A percentile compares a stretch with the other conserved stretches of the same genome.
Conservation (phyloP, 2,797 vertebrate genomes). For the Alcedo atthis region DNA sequence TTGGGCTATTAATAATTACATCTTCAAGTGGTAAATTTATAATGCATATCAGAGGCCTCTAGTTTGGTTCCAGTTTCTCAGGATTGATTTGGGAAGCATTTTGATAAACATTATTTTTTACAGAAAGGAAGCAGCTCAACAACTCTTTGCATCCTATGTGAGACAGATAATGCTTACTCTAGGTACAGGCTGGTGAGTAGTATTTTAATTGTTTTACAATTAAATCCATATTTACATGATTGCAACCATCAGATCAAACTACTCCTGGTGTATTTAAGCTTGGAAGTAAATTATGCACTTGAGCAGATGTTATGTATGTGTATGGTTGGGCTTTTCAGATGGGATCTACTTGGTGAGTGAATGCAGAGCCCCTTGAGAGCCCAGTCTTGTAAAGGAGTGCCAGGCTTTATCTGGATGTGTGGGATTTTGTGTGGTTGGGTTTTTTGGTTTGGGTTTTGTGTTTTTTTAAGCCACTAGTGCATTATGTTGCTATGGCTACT, state of each 20-base stretch:
- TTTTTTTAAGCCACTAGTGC: not conserved
- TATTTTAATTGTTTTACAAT: not conserved
- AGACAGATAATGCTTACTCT: not conserved
- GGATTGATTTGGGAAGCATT: not conserved
- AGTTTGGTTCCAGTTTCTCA: not conserved
- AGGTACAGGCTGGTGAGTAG: not conserved
- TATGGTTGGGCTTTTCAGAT: not conserved
- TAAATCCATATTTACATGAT: not conserved
- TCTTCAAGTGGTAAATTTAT: not conserved
- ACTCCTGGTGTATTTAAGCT: not conserved
- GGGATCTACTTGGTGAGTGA: slow-evolving; percentile 21
- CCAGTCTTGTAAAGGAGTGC: not conserved
- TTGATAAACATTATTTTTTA: not conserved
- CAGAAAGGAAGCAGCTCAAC: not conserved
- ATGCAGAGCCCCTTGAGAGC: not conserved
- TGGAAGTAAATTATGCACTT: not conserved
- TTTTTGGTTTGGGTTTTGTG: too few species aligned
- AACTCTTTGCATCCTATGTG: not conserved
- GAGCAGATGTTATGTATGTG: accelerated
- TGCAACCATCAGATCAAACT: not conserved
- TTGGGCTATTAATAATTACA: not conserved
- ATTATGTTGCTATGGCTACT: not conserved
- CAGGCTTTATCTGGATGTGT: not conserved
- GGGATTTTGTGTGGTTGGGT: not conserved
- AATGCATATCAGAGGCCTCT: not conserved